Evolutionary conservation across 2,888 invertebrate genomes (phyloP).

Genomic region (Gibbula magus): DNA sequence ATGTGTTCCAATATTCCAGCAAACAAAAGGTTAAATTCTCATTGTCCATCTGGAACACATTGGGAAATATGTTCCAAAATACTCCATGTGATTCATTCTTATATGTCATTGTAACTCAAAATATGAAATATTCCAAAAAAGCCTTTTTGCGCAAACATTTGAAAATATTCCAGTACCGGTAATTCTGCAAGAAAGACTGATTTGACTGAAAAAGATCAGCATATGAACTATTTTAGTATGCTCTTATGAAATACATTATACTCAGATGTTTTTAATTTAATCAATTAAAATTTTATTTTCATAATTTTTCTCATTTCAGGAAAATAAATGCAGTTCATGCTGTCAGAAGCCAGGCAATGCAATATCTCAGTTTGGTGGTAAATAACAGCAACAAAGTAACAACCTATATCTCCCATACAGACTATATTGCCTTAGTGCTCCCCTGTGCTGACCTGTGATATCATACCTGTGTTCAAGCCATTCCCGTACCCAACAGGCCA

Average conservation of each 20-base stretch:
- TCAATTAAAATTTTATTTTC: not conserved
- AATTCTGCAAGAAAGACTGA: not conserved
- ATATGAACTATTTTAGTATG: not conserved
- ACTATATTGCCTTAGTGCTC: slow-evolving; percentile 15
- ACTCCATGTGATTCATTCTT: no score
- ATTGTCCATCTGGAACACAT: no score
- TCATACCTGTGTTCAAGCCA: slow-evolving; percentile 7
- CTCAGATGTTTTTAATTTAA: not conserved
- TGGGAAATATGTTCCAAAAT: no score
- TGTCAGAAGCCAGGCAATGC: slow-evolving; percentile 42
- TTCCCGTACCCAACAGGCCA: not conserved
- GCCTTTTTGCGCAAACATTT: no score
- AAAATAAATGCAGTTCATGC: slow-evolving; percentile 44
- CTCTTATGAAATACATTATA: not conserved
- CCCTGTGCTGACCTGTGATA: slow-evolving; percentile 12
- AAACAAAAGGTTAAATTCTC: no score
- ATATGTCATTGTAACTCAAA: no score
- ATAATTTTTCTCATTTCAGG: slow-evolving; percentile 34
- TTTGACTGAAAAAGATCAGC: not conserved
- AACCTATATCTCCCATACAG: not conserved
- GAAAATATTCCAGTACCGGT: no score
- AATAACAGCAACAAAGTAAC: slow-evolving; percentile 3
- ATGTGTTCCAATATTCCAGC: no score
- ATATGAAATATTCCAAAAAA: no score
- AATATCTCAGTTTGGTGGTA: slow-evolving; percentile 33